Evolutionary conservation across 2,797 vertebrate genomes (phyloP).

Genomic region (Phoebastria nigripes): DNA sequence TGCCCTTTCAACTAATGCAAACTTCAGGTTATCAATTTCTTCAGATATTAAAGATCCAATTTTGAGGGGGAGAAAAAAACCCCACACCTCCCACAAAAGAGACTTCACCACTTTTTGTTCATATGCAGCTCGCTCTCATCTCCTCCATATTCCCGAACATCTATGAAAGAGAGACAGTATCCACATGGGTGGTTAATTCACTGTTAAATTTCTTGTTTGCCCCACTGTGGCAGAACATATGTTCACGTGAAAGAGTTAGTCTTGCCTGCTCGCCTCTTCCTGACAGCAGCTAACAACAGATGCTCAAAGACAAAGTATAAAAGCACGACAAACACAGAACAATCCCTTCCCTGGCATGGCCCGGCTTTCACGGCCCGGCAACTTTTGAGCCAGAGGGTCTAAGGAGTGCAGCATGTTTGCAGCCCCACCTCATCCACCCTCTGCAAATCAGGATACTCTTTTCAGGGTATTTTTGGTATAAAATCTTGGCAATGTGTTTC

Average conservation of each 20-base stretch:
- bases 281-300: not conserved
- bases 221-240: not conserved
- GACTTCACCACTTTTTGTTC: not conserved
- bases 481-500: not conserved
- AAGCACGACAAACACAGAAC: not conserved
- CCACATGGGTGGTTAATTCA: not conserved
- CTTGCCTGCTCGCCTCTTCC: not conserved
- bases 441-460: not conserved
- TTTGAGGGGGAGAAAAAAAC: too few relatives aligned
- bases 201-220: not conserved
- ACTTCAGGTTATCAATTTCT: not conserved
- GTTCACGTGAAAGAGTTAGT: not conserved
- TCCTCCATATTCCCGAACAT: not conserved
- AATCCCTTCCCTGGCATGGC: fast-evolving
- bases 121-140: not conserved
- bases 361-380: not conserved
- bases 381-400: not conserved
- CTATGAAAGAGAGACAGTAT: not conserved
- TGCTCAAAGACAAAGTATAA: not conserved
- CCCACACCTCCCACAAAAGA: not conserved
- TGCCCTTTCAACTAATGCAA: not conserved
- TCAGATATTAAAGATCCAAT: not conserved
- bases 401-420: not conserved
- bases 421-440: not conserved
- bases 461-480: fast-evolving